Percentiles rank a stretch among this genome's conserved stretches.
These are phyloP conservation scores for Rhyzopertha dominica DNA, from an alignment of 1,140 invertebrate genomes.

Conservation along the genomic window DNA sequence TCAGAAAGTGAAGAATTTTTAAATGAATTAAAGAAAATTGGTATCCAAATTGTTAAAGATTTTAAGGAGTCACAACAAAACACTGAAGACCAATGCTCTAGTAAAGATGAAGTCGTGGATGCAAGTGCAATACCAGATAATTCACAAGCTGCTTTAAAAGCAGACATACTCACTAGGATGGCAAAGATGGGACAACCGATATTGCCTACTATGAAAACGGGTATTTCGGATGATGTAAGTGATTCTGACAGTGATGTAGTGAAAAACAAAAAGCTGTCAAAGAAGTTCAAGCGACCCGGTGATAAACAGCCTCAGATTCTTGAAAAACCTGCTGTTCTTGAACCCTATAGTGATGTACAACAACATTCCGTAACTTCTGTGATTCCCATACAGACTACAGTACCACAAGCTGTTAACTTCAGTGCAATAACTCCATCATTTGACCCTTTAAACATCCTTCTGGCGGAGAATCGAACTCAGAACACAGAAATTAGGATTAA, in stretches of 20 bases:
- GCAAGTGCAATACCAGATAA: conserved; percentile 6
- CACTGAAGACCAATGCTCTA: conserved; percentile 4
- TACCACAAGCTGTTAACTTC: background rate
- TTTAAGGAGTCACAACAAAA: conserved; percentile 4
- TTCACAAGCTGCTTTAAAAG: conserved; percentile 16
- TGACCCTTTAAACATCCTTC: conserved; percentile 23
- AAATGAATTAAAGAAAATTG: conserved; percentile 17
- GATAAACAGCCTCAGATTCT: conserved; percentile 1
- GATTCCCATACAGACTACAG: conserved; percentile 3
- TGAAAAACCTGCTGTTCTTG: conserved; percentile 9
- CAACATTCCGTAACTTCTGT: background rate
- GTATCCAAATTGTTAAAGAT: conserved; percentile 15
- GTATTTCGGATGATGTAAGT: conserved; percentile 1
- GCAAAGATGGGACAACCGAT: conserved; percentile 38
- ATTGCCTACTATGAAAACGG: conserved; percentile 14
- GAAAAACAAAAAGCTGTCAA: background rate
- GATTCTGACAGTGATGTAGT: background rate
- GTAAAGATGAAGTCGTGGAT: conserved; percentile 8
- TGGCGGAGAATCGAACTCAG: conserved; percentile 30
- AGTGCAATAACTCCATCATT: background rate
- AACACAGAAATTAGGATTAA: conserved; percentile 35
- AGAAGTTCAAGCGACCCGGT: background rate
- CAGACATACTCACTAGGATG: conserved; percentile 34
- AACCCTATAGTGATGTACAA: background rate
- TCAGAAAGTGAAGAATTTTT: conserved; percentile 22